Conservation (phyloP, 2,797 vertebrate species). For the Threskiornis aethiopicus region DNA sequence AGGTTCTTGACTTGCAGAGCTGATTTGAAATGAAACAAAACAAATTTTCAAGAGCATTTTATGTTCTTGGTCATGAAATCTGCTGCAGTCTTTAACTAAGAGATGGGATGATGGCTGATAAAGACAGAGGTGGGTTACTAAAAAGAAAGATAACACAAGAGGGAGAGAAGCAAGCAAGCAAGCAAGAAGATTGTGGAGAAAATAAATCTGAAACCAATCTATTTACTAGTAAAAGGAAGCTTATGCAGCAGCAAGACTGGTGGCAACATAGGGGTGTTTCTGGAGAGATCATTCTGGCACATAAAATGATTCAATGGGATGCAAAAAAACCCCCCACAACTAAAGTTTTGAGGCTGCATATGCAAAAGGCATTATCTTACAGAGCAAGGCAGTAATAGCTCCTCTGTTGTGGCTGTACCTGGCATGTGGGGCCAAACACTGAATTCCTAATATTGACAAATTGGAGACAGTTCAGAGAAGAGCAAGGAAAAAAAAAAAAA, state of each 20-base stretch:
- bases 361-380: background rate
- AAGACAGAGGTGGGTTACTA: background rate
- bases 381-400: background rate
- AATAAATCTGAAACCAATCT: background rate
- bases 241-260: background rate
- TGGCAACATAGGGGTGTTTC: background rate
- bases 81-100: background rate
- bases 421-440: background rate
- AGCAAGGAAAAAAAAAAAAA: background rate
- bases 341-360: background rate
- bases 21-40: background rate
- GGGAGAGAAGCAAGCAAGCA: background rate
- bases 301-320: background rate
- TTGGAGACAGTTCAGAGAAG: conserved; percentile 5
- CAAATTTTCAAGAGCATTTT: background rate
- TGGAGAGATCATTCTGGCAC: background rate
- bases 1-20: background rate
- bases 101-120: background rate
- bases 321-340: background rate
- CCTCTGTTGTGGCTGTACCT: background rate
- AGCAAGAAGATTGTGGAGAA: background rate
- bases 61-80: background rate
- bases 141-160: background rate
- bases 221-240: background rate
- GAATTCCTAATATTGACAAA: background rate